Conservation (phyloP, 2,113 vertebrate genomes). For the Dipodomys stephensi region DNA sequence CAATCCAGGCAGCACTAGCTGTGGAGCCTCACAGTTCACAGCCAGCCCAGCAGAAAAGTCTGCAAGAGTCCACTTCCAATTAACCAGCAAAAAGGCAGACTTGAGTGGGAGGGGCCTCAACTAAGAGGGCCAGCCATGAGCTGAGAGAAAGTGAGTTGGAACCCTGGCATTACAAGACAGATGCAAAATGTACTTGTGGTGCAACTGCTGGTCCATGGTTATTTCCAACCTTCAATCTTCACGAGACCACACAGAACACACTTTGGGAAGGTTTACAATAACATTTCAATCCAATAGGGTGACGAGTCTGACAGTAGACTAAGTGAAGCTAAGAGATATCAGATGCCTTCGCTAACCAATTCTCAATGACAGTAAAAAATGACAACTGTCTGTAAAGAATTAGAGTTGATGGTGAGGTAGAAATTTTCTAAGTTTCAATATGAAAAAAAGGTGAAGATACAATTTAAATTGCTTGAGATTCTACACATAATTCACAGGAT, state of each 20-base stretch:
- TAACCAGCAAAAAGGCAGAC: no score
- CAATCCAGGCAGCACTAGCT: no score
- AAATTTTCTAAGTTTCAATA: background rate
- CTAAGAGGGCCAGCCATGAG: no score
- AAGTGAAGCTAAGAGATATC: background rate
- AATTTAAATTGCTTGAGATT: no score
- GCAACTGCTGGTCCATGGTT: background rate
- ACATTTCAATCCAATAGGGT: background rate
- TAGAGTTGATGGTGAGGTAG: background rate
- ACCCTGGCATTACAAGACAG: background rate
- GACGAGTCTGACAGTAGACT: background rate
- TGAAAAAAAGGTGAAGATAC: background rate
- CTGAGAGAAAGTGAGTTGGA: no score
- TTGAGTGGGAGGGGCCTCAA: no score
- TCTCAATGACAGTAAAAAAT: background rate
- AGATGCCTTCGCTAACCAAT: background rate
- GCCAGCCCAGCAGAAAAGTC: no score
- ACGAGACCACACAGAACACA: accelerated
- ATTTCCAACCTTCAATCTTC: background rate
- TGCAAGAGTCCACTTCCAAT: no score
- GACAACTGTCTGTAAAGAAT: background rate
- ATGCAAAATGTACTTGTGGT: no score
- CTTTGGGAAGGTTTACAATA: background rate
- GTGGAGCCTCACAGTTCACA: no score
- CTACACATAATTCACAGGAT: no score